These are phyloP conservation scores for Meloidogyne hapla DNA, from an alignment of 1,140 invertebrate genomes.

Conservation along the genomic window DNA sequence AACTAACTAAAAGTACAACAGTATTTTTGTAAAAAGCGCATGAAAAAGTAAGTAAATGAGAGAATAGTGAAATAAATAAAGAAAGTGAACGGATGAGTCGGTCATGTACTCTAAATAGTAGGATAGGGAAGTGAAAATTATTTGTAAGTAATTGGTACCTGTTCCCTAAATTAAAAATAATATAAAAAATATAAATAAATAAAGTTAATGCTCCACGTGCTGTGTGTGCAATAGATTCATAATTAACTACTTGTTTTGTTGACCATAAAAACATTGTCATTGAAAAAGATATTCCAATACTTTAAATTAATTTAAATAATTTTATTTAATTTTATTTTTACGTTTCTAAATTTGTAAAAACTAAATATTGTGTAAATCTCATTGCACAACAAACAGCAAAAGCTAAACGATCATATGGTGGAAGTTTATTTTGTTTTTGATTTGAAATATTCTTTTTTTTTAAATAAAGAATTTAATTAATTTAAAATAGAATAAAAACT, in stretches of 20 bases:
- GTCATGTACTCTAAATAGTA: constrained; percentile 31
- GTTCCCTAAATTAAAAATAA: constrained; percentile 34
- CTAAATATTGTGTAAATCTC: constrained; percentile 39
- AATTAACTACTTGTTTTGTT: constrained; percentile 22
- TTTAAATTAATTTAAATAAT: constrained; percentile 10
- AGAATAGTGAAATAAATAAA: constrained; percentile 28
- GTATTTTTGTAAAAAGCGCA: constrained; percentile 37
- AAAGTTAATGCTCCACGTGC: constrained; percentile 18
- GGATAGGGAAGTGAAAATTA: not conserved
- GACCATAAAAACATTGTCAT: constrained; percentile 40
- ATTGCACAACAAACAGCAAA: constrained; percentile 26
- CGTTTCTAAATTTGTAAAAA: constrained; percentile 41
- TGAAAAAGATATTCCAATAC: constrained; percentile 33
- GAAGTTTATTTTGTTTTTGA: constrained; percentile 13
- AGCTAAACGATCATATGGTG: constrained; percentile 30
- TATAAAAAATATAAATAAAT: constrained; percentile 30
- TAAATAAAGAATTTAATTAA: too few species aligned
- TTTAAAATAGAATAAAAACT: too few species aligned
- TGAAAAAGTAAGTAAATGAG: constrained; percentile 39
- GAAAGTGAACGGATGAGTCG: constrained; percentile 1
- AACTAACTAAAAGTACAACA: constrained; percentile 8
- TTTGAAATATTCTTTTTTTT: not conserved
- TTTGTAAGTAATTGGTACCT: too few species aligned
- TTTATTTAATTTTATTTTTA: too few species aligned
- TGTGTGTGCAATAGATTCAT: constrained; percentile 29